A percentile compares a stretch with the other conserved stretches of the same genome.
phyloP scores from a whole-genome alignment of 2,888 invertebrate species.

The Osmoderma eremita region DNA sequence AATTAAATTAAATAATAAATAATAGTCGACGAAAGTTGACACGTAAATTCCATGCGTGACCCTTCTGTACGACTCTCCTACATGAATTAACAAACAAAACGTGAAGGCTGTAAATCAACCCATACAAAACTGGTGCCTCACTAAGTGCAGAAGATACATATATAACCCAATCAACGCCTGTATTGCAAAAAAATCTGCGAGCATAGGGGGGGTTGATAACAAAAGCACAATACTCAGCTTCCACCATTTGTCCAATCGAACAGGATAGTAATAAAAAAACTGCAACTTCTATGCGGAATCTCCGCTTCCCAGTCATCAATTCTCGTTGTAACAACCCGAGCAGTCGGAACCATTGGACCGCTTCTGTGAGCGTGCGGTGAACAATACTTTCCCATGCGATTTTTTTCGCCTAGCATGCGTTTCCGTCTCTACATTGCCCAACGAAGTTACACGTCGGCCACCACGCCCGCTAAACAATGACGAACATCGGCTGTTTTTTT shows the following conservation, averaged over 20 bases:
- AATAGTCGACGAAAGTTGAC: too few species aligned
- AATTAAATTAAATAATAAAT: too few species aligned
- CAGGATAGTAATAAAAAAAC: constrained; percentile 15
- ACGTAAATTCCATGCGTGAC: too few species aligned
- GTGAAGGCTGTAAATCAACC: too few species aligned
- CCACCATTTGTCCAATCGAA: background rate
- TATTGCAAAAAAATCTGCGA: too few species aligned
- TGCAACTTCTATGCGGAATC: constrained; percentile 3
- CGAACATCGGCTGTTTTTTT: background rate
- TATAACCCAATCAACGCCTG: too few species aligned
- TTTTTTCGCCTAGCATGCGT: background rate
- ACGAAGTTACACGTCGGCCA: background rate
- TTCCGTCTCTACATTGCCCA: background rate
- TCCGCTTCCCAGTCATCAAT: constrained; percentile 26
- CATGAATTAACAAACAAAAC: too few species aligned
- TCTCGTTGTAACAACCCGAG: constrained; percentile 12
- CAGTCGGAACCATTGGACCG: background rate
- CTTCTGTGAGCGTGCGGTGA: background rate
- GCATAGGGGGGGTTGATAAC: background rate
- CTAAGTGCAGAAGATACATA: too few species aligned
- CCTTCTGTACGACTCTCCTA: too few species aligned
- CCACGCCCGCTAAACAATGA: background rate
- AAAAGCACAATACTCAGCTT: constrained; percentile 10
- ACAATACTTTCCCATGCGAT: background rate
- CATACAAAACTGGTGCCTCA: too few species aligned